phyloP scores from a whole-genome alignment of 2,888 invertebrate species.

The Sphaerophoria rueppellii region DNA sequence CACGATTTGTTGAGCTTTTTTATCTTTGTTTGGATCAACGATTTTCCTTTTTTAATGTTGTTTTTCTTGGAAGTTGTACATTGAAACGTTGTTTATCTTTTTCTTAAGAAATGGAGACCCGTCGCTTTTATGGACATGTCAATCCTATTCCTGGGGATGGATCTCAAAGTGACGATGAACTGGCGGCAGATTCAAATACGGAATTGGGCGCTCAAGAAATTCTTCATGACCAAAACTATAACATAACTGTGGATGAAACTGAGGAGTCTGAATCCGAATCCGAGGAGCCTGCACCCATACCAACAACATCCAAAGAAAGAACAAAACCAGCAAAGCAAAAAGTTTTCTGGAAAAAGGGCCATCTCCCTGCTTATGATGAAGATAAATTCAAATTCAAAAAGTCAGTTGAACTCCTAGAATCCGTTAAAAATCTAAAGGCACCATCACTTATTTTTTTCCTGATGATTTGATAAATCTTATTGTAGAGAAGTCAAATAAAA shows the following conservation, averaged over 20 bases:
- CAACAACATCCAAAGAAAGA: not conserved
- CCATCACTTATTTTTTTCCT: constrained; percentile 6
- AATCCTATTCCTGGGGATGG: constrained; percentile 18
- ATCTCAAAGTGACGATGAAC: constrained; percentile 13
- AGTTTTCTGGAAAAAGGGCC: not conserved
- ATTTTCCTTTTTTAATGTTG: no score
- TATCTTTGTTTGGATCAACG: no score
- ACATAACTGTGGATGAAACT: constrained; percentile 27
- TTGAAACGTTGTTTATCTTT: no score
- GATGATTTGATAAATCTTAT: not conserved
- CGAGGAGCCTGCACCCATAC: not conserved
- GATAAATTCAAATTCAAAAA: not conserved
- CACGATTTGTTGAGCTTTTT: no score
- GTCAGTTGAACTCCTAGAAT: constrained; percentile 3
- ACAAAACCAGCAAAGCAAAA: not conserved
- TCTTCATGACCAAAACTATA: constrained; percentile 1
- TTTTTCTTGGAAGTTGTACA: no score
- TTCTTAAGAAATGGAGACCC: constrained; percentile 11
- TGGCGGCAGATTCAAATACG: constrained; percentile 19
- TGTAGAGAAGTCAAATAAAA: constrained; percentile 7
- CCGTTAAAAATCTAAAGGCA: constrained; percentile 5
- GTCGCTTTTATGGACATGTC: constrained; percentile 15
- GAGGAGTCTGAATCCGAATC: constrained; percentile 26
- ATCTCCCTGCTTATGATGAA: constrained; percentile 13
- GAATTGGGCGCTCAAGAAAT: constrained; percentile 14